Percentiles rank a stretch among this genome's conserved stretches.
Evolutionary conservation across 2,797 vertebrate species (phyloP).

Genomic region (Neopelma chrysocephalum): DNA sequence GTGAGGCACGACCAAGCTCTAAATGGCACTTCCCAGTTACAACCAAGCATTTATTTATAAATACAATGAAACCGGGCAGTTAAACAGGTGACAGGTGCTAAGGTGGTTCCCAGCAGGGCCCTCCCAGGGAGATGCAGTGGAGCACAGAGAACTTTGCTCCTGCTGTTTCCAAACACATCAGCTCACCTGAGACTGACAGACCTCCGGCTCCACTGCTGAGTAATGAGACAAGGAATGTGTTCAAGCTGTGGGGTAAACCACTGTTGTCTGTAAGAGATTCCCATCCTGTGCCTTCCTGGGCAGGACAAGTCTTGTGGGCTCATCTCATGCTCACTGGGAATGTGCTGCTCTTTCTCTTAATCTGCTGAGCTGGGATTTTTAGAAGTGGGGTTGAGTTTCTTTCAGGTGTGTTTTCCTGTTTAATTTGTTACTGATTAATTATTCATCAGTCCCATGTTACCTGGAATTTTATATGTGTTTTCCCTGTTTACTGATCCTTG

Average conservation of each 20-base stretch:
- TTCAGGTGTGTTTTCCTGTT: neutral
- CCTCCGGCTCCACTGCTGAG: neutral
- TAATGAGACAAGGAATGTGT: neutral
- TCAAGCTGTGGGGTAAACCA: neutral
- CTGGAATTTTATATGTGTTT: neutral
- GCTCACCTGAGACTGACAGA: neutral
- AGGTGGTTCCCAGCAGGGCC: neutral
- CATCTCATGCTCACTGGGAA: neutral
- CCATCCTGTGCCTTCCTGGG: neutral
- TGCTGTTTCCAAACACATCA: neutral
- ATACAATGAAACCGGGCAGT: neutral
- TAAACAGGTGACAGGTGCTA: neutral
- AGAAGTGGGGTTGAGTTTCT: neutral
- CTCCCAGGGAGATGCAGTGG: neutral
- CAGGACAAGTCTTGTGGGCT: neutral
- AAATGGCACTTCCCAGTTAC: neutral
- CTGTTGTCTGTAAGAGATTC: neutral
- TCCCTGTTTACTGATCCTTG: neutral
- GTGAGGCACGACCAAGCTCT: neutral
- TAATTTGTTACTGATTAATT: neutral
- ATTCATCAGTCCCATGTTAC: neutral
- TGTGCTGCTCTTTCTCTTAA: accelerated
- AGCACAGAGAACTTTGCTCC: neutral
- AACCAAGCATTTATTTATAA: neutral
- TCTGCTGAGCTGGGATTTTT: neutral